Evolutionary conservation across 2,113 vertebrate species (phyloP).

Genomic region (Myanophis thanlyinensis): DNA sequence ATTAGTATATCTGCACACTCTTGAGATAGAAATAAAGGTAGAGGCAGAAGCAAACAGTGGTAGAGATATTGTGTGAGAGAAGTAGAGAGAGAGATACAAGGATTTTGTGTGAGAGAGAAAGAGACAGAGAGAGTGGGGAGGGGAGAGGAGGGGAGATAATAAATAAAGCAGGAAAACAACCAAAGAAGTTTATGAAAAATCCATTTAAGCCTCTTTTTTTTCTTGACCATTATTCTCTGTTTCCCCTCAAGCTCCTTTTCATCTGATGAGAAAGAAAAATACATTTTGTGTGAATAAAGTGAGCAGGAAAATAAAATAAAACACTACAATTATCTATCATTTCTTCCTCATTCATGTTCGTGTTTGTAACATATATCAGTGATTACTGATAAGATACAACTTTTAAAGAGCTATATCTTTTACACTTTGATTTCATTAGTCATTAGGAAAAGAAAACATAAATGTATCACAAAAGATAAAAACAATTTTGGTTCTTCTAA

Average conservation of each 20-base stretch:
- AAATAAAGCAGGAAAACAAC: neutral
- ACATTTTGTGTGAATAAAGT: neutral
- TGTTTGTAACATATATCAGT: neutral
- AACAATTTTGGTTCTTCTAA: slow-evolving; percentile 7
- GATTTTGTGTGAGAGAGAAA: neutral
- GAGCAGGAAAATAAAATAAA: neutral
- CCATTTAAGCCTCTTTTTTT: neutral
- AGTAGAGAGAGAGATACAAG: neutral
- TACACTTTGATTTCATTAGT: neutral
- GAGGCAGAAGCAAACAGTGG: too few species aligned
- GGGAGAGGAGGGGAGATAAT: neutral
- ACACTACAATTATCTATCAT: neutral
- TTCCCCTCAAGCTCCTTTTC: neutral
- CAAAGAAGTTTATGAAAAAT: neutral
- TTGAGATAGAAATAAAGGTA: neutral
- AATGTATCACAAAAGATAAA: slow-evolving; percentile 22
- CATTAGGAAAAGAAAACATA: slow-evolving; percentile 27
- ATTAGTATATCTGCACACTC: neutral
- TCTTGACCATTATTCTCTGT: neutral
- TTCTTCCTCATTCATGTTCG: too few species aligned
- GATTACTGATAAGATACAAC: neutral
- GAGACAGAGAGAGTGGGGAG: too few species aligned
- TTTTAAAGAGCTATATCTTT: neutral
- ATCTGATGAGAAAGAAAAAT: neutral
- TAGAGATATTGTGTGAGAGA: neutral